Evolutionary conservation across 2,888 invertebrate species (phyloP), one percentile per base, ranked within the genome.

Genomic region (Sesamia inferens): DNA sequence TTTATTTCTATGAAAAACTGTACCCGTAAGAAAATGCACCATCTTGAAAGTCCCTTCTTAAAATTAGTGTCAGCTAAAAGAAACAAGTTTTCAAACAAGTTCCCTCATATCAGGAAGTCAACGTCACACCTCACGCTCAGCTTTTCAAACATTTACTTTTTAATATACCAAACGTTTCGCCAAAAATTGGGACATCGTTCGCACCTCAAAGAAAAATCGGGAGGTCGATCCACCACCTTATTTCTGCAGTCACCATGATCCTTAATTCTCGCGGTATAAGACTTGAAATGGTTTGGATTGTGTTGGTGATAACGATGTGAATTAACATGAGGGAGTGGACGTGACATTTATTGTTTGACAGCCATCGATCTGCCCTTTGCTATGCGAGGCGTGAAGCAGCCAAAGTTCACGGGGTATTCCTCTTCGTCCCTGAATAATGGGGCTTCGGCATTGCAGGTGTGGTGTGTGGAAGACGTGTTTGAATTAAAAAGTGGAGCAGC

Each of bases 311-410:
- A 86, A 79, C 54, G 64, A 81, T 75, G 84, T 90, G 82, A 88
- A 93, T 93, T 93, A 93, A 88, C 92, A 92, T 94, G 91, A 94
- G 95, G 96, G 96, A 95, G 93, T 96, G 96, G 95, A 96, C 96
- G 95, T 96, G 96, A 95, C 96, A 96, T 96, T 96, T 95, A 96
- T 96, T 96, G 96, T 96, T 95, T 96, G 96, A 95, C 95, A 94
- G 94, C 92, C 94, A 96, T 96, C 96, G 96, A 96, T 96, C 95
- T 96, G 95, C 92, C 94, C 94, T 95, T 95, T 96, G 94, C 92
- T 93, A 93, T 93, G 92, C 94, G 92, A 94, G 91, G 94, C 94
- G 95, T 93, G 93, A 95, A 93, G 87, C 88, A 89, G 90, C 86
- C 89, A 92, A 94, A 94, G 94, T 94, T 94, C 94, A 93, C 85